phyloP scores from a whole-genome alignment of 2,888 invertebrate species.

The Apotomis betuletana region DNA sequence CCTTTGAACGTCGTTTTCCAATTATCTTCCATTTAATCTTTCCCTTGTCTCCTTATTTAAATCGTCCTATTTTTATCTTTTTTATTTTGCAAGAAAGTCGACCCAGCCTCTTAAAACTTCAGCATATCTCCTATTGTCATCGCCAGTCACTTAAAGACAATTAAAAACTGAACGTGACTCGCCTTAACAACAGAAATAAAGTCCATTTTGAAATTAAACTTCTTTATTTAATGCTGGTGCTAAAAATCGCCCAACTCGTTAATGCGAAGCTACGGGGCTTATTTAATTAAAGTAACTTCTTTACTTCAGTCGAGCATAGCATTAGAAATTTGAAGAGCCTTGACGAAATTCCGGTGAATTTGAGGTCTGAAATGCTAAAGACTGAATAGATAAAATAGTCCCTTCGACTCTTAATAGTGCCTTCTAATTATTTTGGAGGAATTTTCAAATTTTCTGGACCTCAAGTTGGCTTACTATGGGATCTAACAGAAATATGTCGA shows the following conservation, averaged over 20 bases:
- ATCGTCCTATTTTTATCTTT: neutral
- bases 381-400: constrained; percentile 8
- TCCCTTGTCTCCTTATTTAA: neutral
- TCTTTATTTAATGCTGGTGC: constrained; percentile 15
- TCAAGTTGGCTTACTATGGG: neutral
- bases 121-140: constrained; percentile 21
- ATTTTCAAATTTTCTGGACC: neutral
- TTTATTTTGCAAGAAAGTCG: neutral
- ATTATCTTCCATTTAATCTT: constrained; percentile 9
- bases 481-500: neutral
- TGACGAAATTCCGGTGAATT: constrained; percentile 8
- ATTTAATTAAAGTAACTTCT: constrained; percentile 31
- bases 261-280: constrained; percentile 15
- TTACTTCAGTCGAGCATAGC: constrained; percentile 23
- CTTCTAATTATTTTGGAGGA: neutral
- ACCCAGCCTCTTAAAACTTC: constrained; percentile 1
- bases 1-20: too few species aligned
- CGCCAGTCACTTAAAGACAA: constrained; percentile 5
- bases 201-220: constrained; percentile 14
- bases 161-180: constrained; percentile 33
- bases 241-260: constrained; percentile 22
- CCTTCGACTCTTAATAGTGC: neutral
- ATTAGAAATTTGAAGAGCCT: constrained; percentile 28
- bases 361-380: constrained; percentile 18
- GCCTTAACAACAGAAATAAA: constrained; percentile 26